Conservation (phyloP, 1,140 invertebrate genomes). For the Formica exsecta region DNA sequence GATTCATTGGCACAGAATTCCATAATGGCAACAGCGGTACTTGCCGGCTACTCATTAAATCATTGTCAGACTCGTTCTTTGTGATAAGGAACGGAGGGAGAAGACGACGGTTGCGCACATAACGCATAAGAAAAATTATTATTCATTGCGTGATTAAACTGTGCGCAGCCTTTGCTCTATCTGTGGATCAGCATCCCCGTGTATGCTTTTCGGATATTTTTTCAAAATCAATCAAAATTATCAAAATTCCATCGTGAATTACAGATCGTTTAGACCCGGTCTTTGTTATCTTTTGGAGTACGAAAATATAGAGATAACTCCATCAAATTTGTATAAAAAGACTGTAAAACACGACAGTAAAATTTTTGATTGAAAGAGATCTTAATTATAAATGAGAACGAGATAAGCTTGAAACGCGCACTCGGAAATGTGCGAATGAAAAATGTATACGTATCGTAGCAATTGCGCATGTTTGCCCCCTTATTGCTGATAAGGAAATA, state of each 20-base stretch:
- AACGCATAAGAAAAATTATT: slow-evolving; percentile 35
- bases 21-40: slow-evolving; percentile 56
- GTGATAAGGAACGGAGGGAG: slow-evolving; percentile 54
- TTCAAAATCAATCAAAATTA: background rate
- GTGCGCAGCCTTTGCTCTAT: background rate
- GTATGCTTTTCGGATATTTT: background rate
- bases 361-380: background rate
- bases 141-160: slow-evolving; percentile 18
- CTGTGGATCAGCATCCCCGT: background rate
- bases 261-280: background rate
- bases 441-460: background rate
- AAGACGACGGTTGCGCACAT: slow-evolving; percentile 3
- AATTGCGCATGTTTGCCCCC: background rate
- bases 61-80: slow-evolving; percentile 53
- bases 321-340: background rate
- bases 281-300: background rate
- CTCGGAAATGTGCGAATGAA: background rate
- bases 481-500: slow-evolving; percentile 50
- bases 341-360: background rate
- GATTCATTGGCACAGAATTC: slow-evolving; percentile 63
- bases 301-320: background rate
- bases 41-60: slow-evolving; percentile 56
- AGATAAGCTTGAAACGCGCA: background rate
- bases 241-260: background rate
- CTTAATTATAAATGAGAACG: background rate